Base-by-base conservation (phyloP, 1,140 invertebrate genomes). In the Cotesia glomerata region DNA sequence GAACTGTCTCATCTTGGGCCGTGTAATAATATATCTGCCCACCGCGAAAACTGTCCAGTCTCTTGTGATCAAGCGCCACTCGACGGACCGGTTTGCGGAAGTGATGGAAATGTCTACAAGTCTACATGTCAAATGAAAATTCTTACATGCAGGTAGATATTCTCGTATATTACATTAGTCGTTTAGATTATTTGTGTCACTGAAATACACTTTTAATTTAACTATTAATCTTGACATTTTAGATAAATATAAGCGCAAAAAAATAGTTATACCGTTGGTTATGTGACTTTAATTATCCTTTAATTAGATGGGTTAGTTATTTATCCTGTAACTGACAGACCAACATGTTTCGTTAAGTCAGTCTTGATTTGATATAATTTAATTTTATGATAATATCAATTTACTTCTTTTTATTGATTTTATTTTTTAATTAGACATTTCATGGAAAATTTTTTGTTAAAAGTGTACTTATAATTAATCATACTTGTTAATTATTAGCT, bases 101-200 rank as follows among this genome's bases (percentile, higher is more conserved):
- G 92, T 67, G 94, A 98, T 82, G 95, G 96, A 35, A 95, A 95
- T 79, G 95, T 97, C 0, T 98, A 98, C 88, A 94, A 93, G 78
- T 97, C 93, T 71, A 96, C 95, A 5, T 98, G 97, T 82, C 93
- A 96, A 77, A 96, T 98, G 94, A 95, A 95, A 81, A 88, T 94
- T 63, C 88, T 94, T 4, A 97, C 95, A 56, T 97, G 95, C 85
- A 94, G 95, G 93, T 95, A 88, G 88, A 88, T 69, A 67, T 18
- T 35, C 16, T 26, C 35, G 16, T 36, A 14, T 59, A 11, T 32
- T 66, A 39, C 26, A 64, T 16, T 58, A 34, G 7, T 39, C 34
- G 5, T 13, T 1, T 9, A 18, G 36, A 51, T 18, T 49, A 54
- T 26, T 67, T 14, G n/a, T 45, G 39, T 45, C 39, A 45, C n/a